Base-by-base conservation (phyloP, 2,888 invertebrate species). In the Apamea crenata region DNA sequence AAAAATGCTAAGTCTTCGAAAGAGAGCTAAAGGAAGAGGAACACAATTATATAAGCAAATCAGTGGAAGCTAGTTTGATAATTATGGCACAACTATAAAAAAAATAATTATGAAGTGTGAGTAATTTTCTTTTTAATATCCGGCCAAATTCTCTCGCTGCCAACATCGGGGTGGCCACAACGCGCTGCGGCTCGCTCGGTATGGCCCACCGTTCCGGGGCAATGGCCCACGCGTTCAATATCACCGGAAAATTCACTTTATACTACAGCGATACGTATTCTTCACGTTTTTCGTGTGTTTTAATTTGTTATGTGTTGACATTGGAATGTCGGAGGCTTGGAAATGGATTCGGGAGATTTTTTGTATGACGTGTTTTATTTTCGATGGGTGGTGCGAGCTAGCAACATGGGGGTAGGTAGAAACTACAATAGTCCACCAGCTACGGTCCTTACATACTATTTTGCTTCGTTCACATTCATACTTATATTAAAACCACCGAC, bases 241-340 rank as follows among this genome's bases (percentile, higher is more conserved):
- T 93, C 87, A 93, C 95, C 94, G 94, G 93, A 94, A 95, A 95
- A 95, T 95, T 94, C 93, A 94, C 88, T 94, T 93, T 94, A 88
- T 84, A 66, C 91, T 91, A 92, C 83, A 81, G 84, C 84, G 75
- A 87, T 87, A 83, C 82, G 86, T 88, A 89, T 83, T 81, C 77
- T 91, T 83, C 70, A 82, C 72, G 67, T 74, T 75, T 79, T 74
- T 80, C 59, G 32, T 78, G 63, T 78, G 65, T 76, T 84, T 81
- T 65, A 81, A 74, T 76, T 78, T 44, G 77, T 83, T 77, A 71
- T 72, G 40, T 53, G 67, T 36, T 29, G 14, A 76, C 74, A 61
- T 78, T n/a, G 44, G 50, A 47, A 84, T 80, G 63, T 69, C 16
- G 7, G 21, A n/a, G 7, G 36, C 10, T 6, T 59, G 32, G 5